Base-by-base conservation (phyloP, 2,113 vertebrate genomes). In the Platichthys flesus region DNA sequence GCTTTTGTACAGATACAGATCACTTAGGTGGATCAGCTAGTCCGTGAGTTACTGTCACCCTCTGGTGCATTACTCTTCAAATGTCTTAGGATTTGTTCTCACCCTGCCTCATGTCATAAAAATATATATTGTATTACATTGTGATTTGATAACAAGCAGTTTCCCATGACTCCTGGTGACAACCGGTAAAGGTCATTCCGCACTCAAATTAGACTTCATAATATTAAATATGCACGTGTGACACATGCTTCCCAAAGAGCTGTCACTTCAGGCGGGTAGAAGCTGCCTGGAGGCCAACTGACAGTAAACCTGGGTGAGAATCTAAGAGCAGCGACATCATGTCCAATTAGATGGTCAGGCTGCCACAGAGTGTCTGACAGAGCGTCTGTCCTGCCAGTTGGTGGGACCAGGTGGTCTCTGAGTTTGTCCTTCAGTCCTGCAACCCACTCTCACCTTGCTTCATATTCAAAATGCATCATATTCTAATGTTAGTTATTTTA, bases 341-440 rank as follows among this genome's bases (percentile, higher is more conserved):
- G 47, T 51, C 47, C 47, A 51, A 51, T 51, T 51, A 51, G 47
- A 51, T 8, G 47, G 5, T 20, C 16, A 51, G 15, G 5, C 47
- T 18, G 18, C 15, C 7, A 18, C 15, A 18, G 47, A 20, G 47
- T 7, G 18, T 51, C 47, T 51, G 47, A 51, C 47, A 51, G 18
- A 18, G 15, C 18, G 47, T 20, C 16, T 20, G 6, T 51, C 15
- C 16, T 18, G 16, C 47, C 47, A 62, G 84, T 89, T 82, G 83
- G 72, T 74, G 70, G 81, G 67, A 83, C 76, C 88, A 90, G 90
- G 88, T 90, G 89, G 82, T 81, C 78, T 90, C 82, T 85, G 82
- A 89, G 62, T 67, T 81, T 75, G 83, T 64, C n/a, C 74, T 86
- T 78, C 28, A 78, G 9, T 62, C 60, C 42, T 37, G 35, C 35